Evolutionary conservation across 2,113 vertebrate genomes (phyloP).

Genomic region (Hippoglossus stenolepis): DNA sequence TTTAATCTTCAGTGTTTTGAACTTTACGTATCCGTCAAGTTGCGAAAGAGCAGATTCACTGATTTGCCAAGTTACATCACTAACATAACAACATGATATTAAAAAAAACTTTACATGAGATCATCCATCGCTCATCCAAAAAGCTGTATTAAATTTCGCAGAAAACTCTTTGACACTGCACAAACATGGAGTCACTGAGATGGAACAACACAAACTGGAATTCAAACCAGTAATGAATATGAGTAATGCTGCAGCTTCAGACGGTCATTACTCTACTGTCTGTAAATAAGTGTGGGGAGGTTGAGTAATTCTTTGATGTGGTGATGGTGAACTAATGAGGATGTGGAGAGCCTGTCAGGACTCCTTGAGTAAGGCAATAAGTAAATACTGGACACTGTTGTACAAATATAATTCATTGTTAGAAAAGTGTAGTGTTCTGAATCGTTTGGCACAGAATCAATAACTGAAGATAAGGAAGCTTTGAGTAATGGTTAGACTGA

Average conservation of each 20-base stretch:
- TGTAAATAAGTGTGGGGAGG: conserved; percentile 44
- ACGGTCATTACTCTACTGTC: conserved; percentile 46
- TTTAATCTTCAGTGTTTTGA: not conserved
- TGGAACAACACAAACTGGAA: conserved; percentile 12
- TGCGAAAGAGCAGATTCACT: not conserved
- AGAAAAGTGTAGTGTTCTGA: conserved; percentile 6
- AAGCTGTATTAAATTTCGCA: conserved; percentile 17
- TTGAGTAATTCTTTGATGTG: conserved; percentile 63
- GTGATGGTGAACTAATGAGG: conserved; percentile 32
- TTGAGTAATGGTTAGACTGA: not conserved
- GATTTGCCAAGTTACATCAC: conserved; percentile 1
- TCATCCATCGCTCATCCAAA: conserved; percentile 30
- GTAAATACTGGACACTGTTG: not conserved
- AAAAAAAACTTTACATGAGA: conserved; percentile 22
- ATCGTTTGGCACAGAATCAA: not conserved
- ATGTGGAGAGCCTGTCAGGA: conserved; percentile 20
- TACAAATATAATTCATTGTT: not conserved
- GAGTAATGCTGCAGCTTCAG: conserved; percentile 63
- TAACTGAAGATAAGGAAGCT: conserved; percentile 11
- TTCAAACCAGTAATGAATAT: conserved; percentile 55
- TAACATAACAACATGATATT: not conserved
- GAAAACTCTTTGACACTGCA: conserved; percentile 23
- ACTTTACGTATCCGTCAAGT: not conserved
- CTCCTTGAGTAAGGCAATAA: not conserved
- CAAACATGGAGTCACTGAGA: conserved; percentile 25